Evolutionary conservation across 2,797 vertebrate genomes (phyloP).

Genomic region (Coregonus suidteri): DNA sequence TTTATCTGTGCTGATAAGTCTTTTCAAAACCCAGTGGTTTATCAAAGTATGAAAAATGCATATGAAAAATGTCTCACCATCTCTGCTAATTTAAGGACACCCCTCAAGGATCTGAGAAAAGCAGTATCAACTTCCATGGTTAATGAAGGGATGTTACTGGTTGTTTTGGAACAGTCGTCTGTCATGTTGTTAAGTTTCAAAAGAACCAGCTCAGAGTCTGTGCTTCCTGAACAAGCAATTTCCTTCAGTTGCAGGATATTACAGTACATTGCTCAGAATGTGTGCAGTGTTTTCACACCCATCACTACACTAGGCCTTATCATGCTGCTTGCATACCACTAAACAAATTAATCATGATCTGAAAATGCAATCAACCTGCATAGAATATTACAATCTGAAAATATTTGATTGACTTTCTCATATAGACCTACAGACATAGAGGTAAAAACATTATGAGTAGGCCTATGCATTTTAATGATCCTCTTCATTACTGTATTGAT

Average conservation of each 20-base stretch:
- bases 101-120: constrained; percentile 68
- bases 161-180: constrained; percentile 2
- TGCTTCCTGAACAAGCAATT: constrained; percentile 58
- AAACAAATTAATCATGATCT: neutral
- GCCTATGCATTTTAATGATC: too few relatives aligned
- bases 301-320: neutral
- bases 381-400: too few relatives aligned
- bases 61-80: constrained; percentile 60
- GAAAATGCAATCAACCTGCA: too few relatives aligned
- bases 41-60: constrained; percentile 1
- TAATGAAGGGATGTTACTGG: too few relatives aligned
- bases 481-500: too few relatives aligned
- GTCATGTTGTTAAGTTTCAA: constrained; percentile 27
- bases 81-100: constrained; percentile 68
- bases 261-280: constrained; percentile 12
- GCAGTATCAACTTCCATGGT: constrained; percentile 52
- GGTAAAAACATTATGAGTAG: too few relatives aligned
- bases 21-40: neutral
- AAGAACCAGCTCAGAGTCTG: neutral
- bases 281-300: constrained; percentile 9
- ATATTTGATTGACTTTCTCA: too few relatives aligned
- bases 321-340: neutral
- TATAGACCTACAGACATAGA: too few relatives aligned
- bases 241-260: constrained; percentile 60
- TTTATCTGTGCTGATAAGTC: neutral